These are phyloP conservation scores for Eudyptes chrysolophus DNA, from an alignment of 2,113 vertebrate genomes.

Conservation along the genomic window DNA sequence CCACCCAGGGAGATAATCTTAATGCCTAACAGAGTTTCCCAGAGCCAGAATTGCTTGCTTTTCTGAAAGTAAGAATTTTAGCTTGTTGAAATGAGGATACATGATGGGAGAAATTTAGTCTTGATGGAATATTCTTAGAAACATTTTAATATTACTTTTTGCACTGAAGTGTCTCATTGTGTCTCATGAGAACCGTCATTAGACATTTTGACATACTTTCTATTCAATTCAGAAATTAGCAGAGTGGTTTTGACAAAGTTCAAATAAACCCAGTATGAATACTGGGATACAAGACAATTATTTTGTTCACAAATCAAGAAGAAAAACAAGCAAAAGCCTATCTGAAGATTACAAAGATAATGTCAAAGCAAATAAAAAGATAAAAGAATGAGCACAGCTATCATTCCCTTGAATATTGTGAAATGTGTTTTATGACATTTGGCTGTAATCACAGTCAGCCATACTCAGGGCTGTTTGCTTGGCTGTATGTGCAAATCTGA, in stretches of 20 bases:
- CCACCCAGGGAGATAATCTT: background rate
- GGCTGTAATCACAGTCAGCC: slow-evolving; percentile 72
- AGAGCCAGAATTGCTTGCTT: background rate
- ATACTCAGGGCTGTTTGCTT: slow-evolving; percentile 55
- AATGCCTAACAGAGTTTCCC: background rate
- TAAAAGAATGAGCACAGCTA: slow-evolving; percentile 20
- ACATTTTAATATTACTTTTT: slow-evolving; percentile 17
- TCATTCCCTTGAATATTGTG: slow-evolving; percentile 33
- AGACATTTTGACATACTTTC: slow-evolving; percentile 50
- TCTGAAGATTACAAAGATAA: slow-evolving; percentile 36
- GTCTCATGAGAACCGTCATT: slow-evolving; percentile 4
- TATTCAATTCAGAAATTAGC: slow-evolving; percentile 53
- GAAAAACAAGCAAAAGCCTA: background rate
- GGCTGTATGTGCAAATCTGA: slow-evolving; percentile 32
- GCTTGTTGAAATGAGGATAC: background rate
- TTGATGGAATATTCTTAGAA: background rate
- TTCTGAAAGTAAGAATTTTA: background rate
- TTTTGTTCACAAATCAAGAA: slow-evolving; percentile 60
- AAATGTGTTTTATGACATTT: slow-evolving; percentile 63
- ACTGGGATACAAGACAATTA: slow-evolving; percentile 40
- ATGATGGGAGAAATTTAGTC: background rate
- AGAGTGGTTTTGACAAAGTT: slow-evolving; percentile 44
- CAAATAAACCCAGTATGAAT: slow-evolving; percentile 22
- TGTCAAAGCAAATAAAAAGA: slow-evolving; percentile 50
- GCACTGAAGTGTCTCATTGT: background rate